Percentiles rank a stretch among this genome's conserved stretches.
These are phyloP conservation scores for Tetranychus truncatus DNA, from an alignment of 2,888 invertebrate genomes.

Conservation along the genomic window DNA sequence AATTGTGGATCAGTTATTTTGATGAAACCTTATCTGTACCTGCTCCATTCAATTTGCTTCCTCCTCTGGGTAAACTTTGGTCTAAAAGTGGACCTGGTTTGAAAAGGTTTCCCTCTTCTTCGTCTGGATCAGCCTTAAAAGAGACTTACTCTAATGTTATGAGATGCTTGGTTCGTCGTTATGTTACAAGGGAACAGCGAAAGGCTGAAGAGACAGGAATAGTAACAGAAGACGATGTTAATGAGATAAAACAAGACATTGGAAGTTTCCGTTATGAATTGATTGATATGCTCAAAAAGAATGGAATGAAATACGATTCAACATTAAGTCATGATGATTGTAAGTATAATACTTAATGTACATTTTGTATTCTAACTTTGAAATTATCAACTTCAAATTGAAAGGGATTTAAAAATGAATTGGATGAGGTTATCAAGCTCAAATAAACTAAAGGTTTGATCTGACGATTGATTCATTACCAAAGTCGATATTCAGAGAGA, in stretches of 20 bases:
- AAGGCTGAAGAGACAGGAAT: conserved; percentile 76
- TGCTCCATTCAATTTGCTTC: conserved; percentile 39
- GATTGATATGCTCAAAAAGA: conserved; percentile 82
- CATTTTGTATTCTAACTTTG: not conserved
- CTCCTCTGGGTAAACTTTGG: conserved; percentile 25
- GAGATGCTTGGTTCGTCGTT: conserved; percentile 82
- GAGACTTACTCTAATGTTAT: conserved; percentile 56
- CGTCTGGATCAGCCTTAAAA: not conserved
- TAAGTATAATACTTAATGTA: not conserved
- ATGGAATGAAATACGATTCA: conserved; percentile 54
- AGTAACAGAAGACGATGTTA: conserved; percentile 54
- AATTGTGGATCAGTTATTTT: conserved; percentile 40
- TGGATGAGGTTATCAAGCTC: too few relatives aligned
- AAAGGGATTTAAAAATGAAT: not conserved
- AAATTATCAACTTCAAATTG: not conserved
- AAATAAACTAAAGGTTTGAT: too few relatives aligned
- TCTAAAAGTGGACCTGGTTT: not conserved
- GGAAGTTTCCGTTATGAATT: conserved; percentile 93
- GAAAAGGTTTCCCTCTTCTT: not conserved
- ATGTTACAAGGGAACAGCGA: conserved; percentile 86
- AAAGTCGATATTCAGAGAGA: too few relatives aligned
- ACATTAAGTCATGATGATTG: conserved; percentile 6
- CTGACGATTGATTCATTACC: too few relatives aligned
- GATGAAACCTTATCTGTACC: conserved; percentile 38
- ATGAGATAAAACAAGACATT: conserved; percentile 72